Conservation (phyloP, 2,797 vertebrate genomes). For the Buceros bicornis region DNA sequence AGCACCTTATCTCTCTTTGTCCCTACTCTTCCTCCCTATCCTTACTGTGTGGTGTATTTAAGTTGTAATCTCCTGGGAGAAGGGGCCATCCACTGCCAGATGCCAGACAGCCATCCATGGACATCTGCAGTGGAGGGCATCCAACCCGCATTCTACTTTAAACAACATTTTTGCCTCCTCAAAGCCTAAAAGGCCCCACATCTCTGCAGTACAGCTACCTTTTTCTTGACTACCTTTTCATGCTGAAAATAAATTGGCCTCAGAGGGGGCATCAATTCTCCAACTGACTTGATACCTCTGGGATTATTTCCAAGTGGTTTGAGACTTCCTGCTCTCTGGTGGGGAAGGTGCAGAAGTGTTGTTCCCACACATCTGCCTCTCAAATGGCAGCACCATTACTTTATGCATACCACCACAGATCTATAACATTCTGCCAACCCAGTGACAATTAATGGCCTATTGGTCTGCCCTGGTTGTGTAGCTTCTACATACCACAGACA, state of each 20-base stretch:
- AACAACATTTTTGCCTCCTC: background rate
- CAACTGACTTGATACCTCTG: background rate
- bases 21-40: background rate
- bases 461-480: background rate
- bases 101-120: background rate
- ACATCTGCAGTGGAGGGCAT: background rate
- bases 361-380: background rate
- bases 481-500: background rate
- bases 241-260: background rate
- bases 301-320: conserved; percentile 12
- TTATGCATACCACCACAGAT: background rate
- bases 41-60: background rate
- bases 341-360: background rate
- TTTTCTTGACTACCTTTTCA: background rate
- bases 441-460: background rate
- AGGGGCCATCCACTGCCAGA: background rate
- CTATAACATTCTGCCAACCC: background rate
- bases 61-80: background rate
- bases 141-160: background rate
- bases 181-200: background rate
- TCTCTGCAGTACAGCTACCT: background rate
- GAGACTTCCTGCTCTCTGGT: background rate
- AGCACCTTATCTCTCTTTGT: background rate
- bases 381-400: background rate
- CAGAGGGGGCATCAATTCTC: background rate